Conservation (phyloP, 2,797 vertebrate genomes). For the Gadopsis marmoratus region DNA sequence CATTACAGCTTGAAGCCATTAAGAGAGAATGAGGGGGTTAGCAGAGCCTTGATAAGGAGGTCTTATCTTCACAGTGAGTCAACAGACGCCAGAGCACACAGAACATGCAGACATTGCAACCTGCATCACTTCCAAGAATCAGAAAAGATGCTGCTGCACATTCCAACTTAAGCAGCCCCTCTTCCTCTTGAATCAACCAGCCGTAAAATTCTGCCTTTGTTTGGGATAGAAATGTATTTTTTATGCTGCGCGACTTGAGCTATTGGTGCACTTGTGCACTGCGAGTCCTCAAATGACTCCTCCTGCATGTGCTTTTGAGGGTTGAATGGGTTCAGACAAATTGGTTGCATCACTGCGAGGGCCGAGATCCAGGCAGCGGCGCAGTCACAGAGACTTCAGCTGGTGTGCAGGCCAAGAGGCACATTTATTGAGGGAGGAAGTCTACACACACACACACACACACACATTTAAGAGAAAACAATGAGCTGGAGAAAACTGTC, state of each 20-base stretch:
- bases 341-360: constrained; percentile 69
- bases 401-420: constrained; percentile 56
- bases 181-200: constrained; percentile 17
- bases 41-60: constrained; percentile 62
- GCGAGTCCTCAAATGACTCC: constrained; percentile 61
- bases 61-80: constrained; percentile 72
- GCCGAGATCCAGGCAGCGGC: constrained; percentile 58
- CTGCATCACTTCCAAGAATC: constrained; percentile 72
- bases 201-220: constrained; percentile 40
- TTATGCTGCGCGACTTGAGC: constrained; percentile 25
- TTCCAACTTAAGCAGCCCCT: constrained; percentile 22
- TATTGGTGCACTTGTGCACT: constrained; percentile 40
- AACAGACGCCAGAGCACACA: constrained; percentile 60
- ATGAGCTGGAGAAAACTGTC: constrained; percentile 32
- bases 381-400: constrained; percentile 59
- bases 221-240: constrained; percentile 26
- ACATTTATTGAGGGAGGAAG: constrained; percentile 47
- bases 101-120: constrained; percentile 55
- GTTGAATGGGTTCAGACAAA: constrained; percentile 76
- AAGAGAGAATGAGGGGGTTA: constrained; percentile 60
- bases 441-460: constrained; percentile 48
- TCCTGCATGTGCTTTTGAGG: constrained; percentile 53
- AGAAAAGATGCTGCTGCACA: constrained; percentile 54
- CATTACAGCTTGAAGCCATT: constrained; percentile 72
- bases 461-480: constrained; percentile 48